Conservation (phyloP, 2,888 invertebrate genomes). For the Xestia sexstrigata region DNA sequence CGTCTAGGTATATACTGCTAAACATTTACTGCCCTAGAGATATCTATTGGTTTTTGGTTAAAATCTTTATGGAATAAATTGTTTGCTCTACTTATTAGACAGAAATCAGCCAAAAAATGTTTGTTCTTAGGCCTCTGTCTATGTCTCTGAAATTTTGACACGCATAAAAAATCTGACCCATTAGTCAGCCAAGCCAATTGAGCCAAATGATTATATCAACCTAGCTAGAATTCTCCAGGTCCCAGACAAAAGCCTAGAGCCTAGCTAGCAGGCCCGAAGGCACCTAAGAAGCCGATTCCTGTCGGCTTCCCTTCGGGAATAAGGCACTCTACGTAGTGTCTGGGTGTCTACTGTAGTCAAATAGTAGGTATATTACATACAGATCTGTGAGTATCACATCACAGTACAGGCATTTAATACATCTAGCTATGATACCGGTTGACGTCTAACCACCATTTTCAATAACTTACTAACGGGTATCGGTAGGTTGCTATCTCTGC, state of each 20-base stretch:
- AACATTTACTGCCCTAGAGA: not conserved
- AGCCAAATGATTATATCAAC: not conserved
- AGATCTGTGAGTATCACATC: too few species aligned
- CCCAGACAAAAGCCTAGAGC: not conserved
- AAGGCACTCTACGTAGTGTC: too few species aligned
- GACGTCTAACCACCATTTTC: too few species aligned
- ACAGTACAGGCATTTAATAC: too few species aligned
- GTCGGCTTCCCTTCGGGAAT: too few species aligned
- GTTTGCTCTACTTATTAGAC: not conserved
- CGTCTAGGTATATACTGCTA: not conserved
- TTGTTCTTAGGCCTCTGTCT: too few species aligned
- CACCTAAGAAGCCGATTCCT: too few species aligned
- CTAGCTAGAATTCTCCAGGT: not conserved
- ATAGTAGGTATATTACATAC: too few species aligned
- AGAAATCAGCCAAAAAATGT: not conserved
- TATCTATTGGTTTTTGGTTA: not conserved
- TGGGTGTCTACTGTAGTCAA: too few species aligned
- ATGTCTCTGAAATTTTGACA: not conserved
- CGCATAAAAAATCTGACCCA: not conserved
- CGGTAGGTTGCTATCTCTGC: too few species aligned
- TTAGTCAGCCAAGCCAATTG: not conserved
- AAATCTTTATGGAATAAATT: not conserved
- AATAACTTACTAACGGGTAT: too few species aligned
- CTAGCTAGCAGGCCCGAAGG: not conserved
- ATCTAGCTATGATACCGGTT: too few species aligned